phyloP scores from a whole-genome alignment of 1,140 invertebrate genomes.

The Meloidogyne floridensis region DNA sequence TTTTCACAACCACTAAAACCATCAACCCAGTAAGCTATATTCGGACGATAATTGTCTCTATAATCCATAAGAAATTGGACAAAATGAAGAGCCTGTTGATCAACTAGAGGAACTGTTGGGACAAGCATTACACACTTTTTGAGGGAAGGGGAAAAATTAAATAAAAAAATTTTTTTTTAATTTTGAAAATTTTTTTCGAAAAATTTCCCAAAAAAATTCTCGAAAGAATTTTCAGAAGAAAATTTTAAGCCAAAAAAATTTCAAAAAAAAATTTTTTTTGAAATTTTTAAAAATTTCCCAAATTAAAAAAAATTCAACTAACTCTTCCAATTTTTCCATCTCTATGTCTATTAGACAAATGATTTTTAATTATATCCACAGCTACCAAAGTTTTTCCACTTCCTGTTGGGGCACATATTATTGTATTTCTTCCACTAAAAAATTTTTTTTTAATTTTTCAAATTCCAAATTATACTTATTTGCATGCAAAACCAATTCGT shows the following conservation, averaged over 20 bases:
- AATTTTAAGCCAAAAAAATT: too few species aligned
- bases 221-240: too few species aligned
- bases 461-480: conserved; percentile 40
- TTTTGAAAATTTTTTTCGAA: background rate
- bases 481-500: conserved; percentile 49
- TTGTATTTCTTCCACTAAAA: conserved; percentile 19
- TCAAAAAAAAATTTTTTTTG: background rate
- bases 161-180: background rate
- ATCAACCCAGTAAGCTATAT: conserved; percentile 33
- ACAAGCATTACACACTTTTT: conserved; percentile 50
- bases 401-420: conserved; percentile 58
- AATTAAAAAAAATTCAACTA: background rate
- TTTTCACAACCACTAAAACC: conserved; percentile 46
- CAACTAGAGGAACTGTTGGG: conserved; percentile 55
- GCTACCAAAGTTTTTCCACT: conserved; percentile 60
- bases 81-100: conserved; percentile 44
- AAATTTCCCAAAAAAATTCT: too few species aligned
- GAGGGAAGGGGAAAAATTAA: background rate
- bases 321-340: conserved; percentile 27
- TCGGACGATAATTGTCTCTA: background rate
- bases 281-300: background rate
- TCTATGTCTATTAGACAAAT: conserved; percentile 33
- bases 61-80: conserved; percentile 29
- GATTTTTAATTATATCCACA: conserved; percentile 53
- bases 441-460: conserved; percentile 10